These are phyloP conservation scores for Omphaloscelis lunosa DNA, from an alignment of 2,888 invertebrate genomes.

Conservation along the genomic window DNA sequence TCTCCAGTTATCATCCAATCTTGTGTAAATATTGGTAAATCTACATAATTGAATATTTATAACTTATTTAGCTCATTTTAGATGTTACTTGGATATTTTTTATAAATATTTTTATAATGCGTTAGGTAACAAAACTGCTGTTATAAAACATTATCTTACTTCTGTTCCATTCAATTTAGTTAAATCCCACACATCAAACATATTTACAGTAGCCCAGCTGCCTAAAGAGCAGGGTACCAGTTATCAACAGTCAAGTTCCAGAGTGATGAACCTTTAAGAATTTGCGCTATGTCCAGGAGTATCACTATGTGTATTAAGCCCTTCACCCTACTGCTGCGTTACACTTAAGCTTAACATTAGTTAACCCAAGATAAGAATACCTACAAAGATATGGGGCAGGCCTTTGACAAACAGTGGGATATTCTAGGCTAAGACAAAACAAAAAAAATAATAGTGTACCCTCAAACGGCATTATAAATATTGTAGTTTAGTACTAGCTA, in stretches of 20 bases:
- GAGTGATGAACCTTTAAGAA: background rate
- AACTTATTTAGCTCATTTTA: background rate
- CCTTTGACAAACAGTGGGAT: background rate
- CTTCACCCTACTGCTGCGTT: background rate
- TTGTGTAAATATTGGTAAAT: conserved; percentile 13
- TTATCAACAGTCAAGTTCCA: background rate
- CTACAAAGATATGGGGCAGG: background rate
- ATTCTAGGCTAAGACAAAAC: background rate
- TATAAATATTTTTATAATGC: background rate
- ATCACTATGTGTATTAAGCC: background rate
- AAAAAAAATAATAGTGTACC: background rate
- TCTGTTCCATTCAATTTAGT: background rate
- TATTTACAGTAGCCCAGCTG: background rate
- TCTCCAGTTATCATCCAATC: conserved; percentile 1
- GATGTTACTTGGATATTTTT: background rate
- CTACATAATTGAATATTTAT: background rate
- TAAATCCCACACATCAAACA: background rate
- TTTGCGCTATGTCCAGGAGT: background rate
- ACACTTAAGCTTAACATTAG: background rate
- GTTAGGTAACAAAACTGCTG: background rate
- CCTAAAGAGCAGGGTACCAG: background rate
- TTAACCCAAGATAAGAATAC: background rate
- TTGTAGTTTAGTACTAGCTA: background rate
- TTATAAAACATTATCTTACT: background rate
- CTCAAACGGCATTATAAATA: background rate